A percentile compares a stretch with the other conserved stretches of the same genome.
phyloP scores from a whole-genome alignment of 2,113 vertebrate species.

The Trichechus manatus region DNA sequence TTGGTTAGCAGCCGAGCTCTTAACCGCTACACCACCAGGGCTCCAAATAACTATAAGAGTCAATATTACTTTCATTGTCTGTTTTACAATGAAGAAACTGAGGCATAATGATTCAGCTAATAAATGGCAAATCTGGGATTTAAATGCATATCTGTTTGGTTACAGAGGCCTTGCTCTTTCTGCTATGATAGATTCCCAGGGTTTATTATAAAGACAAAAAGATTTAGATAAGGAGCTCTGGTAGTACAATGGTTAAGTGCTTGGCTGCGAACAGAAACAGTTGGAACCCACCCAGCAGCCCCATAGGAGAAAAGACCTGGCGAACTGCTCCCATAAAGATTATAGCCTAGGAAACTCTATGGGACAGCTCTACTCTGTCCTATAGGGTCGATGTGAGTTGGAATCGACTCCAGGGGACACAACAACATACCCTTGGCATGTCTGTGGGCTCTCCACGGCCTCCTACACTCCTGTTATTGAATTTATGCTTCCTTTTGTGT shows the following conservation, averaged over 20 bases:
- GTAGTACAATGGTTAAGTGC: too few relatives aligned
- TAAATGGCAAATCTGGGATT: neutral
- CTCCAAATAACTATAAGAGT: neutral
- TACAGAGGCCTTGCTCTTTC: neutral
- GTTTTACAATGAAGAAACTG: neutral
- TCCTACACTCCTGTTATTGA: neutral
- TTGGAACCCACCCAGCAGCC: too few relatives aligned
- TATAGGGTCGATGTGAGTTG: too few relatives aligned
- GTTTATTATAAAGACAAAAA: neutral
- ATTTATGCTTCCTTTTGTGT: neutral
- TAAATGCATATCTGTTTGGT: neutral
- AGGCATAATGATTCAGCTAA: neutral
- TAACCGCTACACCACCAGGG: too few relatives aligned
- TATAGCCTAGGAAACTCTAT: too few relatives aligned
- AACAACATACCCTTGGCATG: neutral
- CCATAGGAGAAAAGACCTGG: too few relatives aligned
- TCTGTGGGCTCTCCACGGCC: neutral
- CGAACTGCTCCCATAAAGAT: too few relatives aligned
- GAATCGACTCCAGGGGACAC: too few relatives aligned
- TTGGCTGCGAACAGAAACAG: too few relatives aligned
- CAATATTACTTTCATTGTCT: neutral
- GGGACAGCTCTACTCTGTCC: too few relatives aligned
- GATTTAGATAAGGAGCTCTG: neutral
- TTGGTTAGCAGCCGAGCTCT: too few relatives aligned
- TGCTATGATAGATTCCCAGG: neutral